A percentile compares a stretch with the other conserved stretches of the same genome.
These are phyloP conservation scores for Choloepus hoffmanni DNA, from an alignment of 2,113 vertebrate species.

Conservation along the genomic window DNA sequence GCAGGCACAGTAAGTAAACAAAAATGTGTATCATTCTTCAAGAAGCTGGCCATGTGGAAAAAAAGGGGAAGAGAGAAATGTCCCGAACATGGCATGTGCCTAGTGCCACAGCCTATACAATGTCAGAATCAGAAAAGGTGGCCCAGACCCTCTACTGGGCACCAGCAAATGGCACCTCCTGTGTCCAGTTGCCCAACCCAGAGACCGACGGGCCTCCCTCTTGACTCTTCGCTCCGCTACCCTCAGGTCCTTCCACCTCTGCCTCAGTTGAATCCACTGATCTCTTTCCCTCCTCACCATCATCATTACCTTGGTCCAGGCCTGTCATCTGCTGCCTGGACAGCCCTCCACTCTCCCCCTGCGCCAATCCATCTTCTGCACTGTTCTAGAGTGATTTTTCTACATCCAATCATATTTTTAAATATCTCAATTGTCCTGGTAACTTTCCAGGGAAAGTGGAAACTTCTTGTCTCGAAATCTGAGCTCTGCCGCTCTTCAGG, in stretches of 20 bases:
- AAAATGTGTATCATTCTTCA: neutral
- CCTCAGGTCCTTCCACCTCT: neutral
- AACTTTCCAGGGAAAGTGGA: neutral
- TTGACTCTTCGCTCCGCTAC: neutral
- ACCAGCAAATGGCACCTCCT: fast-evolving
- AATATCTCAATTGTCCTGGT: neutral
- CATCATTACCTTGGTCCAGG: neutral
- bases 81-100: fast-evolving
- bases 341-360: neutral
- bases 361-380: neutral
- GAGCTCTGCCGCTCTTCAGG: neutral
- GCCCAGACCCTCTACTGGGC: neutral
- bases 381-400: neutral
- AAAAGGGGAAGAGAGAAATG: neutral
- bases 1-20: too few relatives aligned
- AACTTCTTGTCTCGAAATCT: neutral
- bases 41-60: neutral
- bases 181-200: neutral
- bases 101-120: neutral
- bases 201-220: neutral
- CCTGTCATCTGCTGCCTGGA: neutral
- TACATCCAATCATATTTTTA: neutral
- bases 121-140: neutral
- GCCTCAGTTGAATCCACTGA: neutral
- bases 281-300: fast-evolving